A percentile compares a stretch with the other conserved stretches of the same genome.
phyloP scores from a whole-genome alignment of 2,113 vertebrate genomes.

The Lates calcarifer region DNA sequence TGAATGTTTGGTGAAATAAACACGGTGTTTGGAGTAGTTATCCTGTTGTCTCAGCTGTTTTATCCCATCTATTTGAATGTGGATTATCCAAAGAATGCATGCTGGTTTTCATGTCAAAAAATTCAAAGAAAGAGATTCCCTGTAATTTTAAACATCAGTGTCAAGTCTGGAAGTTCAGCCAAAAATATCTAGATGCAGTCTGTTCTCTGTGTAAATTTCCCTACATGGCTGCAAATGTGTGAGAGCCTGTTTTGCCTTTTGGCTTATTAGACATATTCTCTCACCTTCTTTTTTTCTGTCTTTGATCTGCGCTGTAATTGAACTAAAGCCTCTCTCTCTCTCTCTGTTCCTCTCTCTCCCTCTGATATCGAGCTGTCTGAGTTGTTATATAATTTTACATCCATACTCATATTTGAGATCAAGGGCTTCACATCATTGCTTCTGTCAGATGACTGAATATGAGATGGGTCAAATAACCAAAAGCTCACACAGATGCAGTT shows the following conservation, averaged over 20 bases:
- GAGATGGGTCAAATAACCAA: slow-evolving; percentile 5
- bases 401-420: slow-evolving; percentile 48
- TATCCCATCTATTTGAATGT: slow-evolving; percentile 5
- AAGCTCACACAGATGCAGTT: neutral
- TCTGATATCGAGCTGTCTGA: slow-evolving; percentile 20
- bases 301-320: slow-evolving; percentile 54
- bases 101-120: neutral
- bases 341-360: neutral
- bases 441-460: slow-evolving; percentile 50
- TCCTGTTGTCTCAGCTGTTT: slow-evolving; percentile 19
- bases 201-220: slow-evolving; percentile 23
- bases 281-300: slow-evolving; percentile 33
- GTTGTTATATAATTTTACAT: slow-evolving; percentile 54
- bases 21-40: neutral
- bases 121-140: slow-evolving; percentile 10
- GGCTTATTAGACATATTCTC: slow-evolving; percentile 41
- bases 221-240: slow-evolving; percentile 28
- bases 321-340: slow-evolving; percentile 16
- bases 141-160: slow-evolving; percentile 26
- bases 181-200: neutral
- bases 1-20: slow-evolving; percentile 22
- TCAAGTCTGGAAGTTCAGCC: slow-evolving; percentile 19
- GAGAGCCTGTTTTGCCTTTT: slow-evolving; percentile 31
- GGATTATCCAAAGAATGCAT: slow-evolving; percentile 17
- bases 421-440: slow-evolving; percentile 39